Base-by-base conservation (phyloP, 2,888 invertebrate genomes). In the Auanema sp. region DNA sequence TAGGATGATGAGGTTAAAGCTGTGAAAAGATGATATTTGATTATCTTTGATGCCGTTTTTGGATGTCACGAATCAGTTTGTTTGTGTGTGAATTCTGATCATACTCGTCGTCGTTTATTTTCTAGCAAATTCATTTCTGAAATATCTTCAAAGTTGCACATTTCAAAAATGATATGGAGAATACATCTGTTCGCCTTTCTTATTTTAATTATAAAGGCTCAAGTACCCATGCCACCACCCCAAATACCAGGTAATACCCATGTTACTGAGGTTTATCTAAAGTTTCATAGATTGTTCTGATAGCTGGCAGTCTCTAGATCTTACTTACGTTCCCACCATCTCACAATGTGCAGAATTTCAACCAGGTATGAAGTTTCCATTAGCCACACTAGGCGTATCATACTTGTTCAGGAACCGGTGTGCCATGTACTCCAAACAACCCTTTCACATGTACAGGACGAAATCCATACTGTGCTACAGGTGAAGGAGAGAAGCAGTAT, bases 381-480 rank as follows among this genome's bases (percentile, higher is more conserved):
- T 5, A 8, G 33, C 3, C 3, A 33, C 33, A 8, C 8, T 33
- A 5, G 4, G 3, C 33, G 8, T 33, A 33, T 33, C 8, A 33
- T 33, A 33, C 33, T 24, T 25, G 40, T 55, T 47, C 18, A 71
- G 73, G 69, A 3, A 63, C 52, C 18, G 78, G 78, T 1, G 68
- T 78, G 5, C 59, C 69, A 1, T 78, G 78, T 55, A 51, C 58
- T 6, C 76, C 76, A 0, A 69, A 74, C 23, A 71, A 73, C 24
- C 71, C 75, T 12, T 68, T 64, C 47, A 70, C 73, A 1, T 78
- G 78, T 58, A 78, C 78, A n/a, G 78, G 78, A 2, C 64, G 78
- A 40, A 78, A 78, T 47, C 76, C 78, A 1, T 74, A 76, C 42
- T 78, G 78, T 51, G 70, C 78, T 2, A 53, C 49, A 1, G 33